A percentile compares a stretch with the other conserved stretches of the same genome.
phyloP scores from a whole-genome alignment of 2,797 vertebrate species.

The Heteromormyrus szaboi region DNA sequence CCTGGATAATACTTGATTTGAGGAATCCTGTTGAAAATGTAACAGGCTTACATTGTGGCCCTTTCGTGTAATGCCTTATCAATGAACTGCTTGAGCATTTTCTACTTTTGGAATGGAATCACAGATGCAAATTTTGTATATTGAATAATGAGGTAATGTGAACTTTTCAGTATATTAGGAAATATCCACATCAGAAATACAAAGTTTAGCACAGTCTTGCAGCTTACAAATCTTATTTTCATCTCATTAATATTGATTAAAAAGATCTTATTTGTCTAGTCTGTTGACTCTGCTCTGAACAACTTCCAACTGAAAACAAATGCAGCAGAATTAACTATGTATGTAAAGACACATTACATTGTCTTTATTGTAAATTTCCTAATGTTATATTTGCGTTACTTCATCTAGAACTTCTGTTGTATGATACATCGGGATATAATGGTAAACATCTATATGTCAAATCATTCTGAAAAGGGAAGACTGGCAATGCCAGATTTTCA shows the following conservation, averaged over 20 bases:
- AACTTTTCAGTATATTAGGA: neutral
- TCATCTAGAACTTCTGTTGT: neutral
- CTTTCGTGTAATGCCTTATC: neutral
- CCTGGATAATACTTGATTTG: constrained; percentile 41
- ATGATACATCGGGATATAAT: neutral
- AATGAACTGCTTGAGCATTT: neutral
- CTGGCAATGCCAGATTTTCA: neutral
- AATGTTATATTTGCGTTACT: neutral
- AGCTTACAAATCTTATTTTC: neutral
- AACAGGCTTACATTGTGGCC: neutral
- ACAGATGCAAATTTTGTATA: neutral
- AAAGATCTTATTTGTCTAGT: neutral
- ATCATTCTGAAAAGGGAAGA: neutral
- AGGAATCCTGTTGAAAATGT: constrained; percentile 54
- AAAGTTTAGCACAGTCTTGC: neutral
- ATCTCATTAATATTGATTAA: neutral
- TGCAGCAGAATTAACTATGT: neutral
- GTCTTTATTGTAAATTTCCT: neutral
- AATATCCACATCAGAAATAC: neutral
- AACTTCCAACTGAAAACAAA: neutral
- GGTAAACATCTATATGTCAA: neutral
- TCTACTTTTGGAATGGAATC: neutral
- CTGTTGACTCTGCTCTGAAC: neutral
- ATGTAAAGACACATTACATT: neutral
- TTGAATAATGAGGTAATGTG: neutral